These are phyloP conservation scores for Strigamia maritima DNA, from an alignment of 2,888 invertebrate species.

Conservation along the genomic window DNA sequence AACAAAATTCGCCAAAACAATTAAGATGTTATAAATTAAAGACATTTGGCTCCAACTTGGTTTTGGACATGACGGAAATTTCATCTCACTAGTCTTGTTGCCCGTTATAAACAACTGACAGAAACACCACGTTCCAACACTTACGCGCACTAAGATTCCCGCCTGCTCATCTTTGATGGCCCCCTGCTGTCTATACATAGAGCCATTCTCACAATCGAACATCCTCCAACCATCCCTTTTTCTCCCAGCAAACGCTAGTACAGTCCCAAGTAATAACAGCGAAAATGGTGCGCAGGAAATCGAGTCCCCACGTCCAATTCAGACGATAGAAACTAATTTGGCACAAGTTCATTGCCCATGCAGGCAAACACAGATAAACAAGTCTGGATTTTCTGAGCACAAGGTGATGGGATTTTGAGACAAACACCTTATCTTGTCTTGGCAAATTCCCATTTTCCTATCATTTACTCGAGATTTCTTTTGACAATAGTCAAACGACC, in stretches of 20 bases:
- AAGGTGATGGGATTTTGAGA: slow-evolving; percentile 15
- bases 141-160: slow-evolving; percentile 15
- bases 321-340: slow-evolving; percentile 10
- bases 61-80: slow-evolving; percentile 4
- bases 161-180: slow-evolving; percentile 15
- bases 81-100: not conserved
- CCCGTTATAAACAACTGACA: slow-evolving; percentile 15
- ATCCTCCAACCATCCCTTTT: slow-evolving; percentile 10
- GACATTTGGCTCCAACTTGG: not conserved
- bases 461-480: not conserved
- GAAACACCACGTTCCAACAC: slow-evolving; percentile 10
- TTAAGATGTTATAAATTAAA: not conserved
- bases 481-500: not conserved
- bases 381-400: not conserved
- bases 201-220: slow-evolving; percentile 10
- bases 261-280: slow-evolving; percentile 10
- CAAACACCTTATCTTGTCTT: slow-evolving; percentile 15
- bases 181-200: slow-evolving; percentile 10
- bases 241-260: not conserved
- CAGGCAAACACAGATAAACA: slow-evolving; percentile 15
- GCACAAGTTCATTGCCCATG: slow-evolving; percentile 15
- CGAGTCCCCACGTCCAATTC: slow-evolving; percentile 15
- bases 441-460: not conserved
- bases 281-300: slow-evolving; percentile 15
- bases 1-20: not conserved